phyloP scores from a whole-genome alignment of 2,888 invertebrate species.

The Pheosia gnoma region DNA sequence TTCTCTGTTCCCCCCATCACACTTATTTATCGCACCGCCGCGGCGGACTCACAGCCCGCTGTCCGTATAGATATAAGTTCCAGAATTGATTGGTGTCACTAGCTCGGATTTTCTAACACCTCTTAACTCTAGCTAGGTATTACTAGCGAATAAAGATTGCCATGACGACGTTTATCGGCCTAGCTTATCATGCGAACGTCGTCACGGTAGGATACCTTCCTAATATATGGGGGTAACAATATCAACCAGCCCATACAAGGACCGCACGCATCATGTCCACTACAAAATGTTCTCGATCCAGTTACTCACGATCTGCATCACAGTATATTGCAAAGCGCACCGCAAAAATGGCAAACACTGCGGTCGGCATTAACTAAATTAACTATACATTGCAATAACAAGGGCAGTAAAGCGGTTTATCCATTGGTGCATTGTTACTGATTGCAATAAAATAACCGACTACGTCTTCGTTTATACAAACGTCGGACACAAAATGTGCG shows the following conservation, averaged over 20 bases:
- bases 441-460: conserved; percentile 23
- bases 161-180: not conserved
- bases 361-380: conserved; percentile 13
- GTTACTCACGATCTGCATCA: conserved; percentile 19
- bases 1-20: too few species aligned
- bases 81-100: too few species aligned
- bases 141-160: too few species aligned
- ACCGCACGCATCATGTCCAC: conserved; percentile 20
- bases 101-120: too few species aligned
- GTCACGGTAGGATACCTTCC: not conserved
- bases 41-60: too few species aligned
- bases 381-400: conserved; percentile 31
- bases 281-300: conserved; percentile 27
- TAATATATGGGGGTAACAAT: not conserved
- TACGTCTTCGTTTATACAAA: conserved; percentile 43
- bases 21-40: not conserved
- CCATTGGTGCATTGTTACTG: conserved; percentile 19
- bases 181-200: not conserved
- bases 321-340: not conserved
- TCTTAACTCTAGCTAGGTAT: too few species aligned
- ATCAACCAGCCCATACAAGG: conserved; percentile 29
- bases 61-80: too few species aligned
- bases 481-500: conserved; percentile 39
- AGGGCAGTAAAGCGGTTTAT: conserved; percentile 28
- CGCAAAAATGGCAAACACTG: not conserved